These are phyloP conservation scores for Hymenochirus boettgeri DNA, from an alignment of 2,113 vertebrate species.

Conservation along the genomic window DNA sequence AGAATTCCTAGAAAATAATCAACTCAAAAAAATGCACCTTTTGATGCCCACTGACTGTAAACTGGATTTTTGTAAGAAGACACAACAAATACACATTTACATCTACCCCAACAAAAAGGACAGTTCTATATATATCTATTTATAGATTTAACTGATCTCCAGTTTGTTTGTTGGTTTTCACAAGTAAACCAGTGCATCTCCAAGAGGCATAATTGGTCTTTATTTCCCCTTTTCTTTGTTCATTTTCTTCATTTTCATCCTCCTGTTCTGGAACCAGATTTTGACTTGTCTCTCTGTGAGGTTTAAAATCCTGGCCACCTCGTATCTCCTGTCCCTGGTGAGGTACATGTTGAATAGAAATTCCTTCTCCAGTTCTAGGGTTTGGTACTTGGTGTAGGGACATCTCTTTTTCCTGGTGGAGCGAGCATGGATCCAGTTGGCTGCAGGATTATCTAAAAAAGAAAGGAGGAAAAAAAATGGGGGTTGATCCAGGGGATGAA, in stretches of 20 bases:
- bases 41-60: constrained; percentile 55
- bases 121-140: constrained; percentile 29
- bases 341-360: constrained; percentile 99
- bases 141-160: constrained; percentile 50
- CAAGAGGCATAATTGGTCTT: constrained; percentile 68
- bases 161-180: constrained; percentile 30
- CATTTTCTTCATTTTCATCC: constrained; percentile 99
- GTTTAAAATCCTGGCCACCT: constrained; percentile 93
- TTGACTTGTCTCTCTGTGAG: constrained; percentile 98
- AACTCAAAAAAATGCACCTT: constrained; percentile 48
- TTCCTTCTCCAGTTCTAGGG: constrained; percentile 96
- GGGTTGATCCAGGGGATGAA: not conserved
- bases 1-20: constrained; percentile 49
- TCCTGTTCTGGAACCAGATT: constrained; percentile 98
- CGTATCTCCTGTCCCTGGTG: constrained; percentile 91
- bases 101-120: constrained; percentile 47
- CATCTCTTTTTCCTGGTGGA: constrained; percentile 96
- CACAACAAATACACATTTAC: constrained; percentile 58
- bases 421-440: constrained; percentile 97
- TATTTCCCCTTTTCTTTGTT: constrained; percentile 87
- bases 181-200: constrained; percentile 23
- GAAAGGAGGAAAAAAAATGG: constrained; percentile 45
- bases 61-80: constrained; percentile 49
- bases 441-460: constrained; percentile 86
- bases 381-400: constrained; percentile 97